Evolutionary conservation across 1,140 invertebrate species (phyloP).

Genomic region (Bombus cullumanus): DNA sequence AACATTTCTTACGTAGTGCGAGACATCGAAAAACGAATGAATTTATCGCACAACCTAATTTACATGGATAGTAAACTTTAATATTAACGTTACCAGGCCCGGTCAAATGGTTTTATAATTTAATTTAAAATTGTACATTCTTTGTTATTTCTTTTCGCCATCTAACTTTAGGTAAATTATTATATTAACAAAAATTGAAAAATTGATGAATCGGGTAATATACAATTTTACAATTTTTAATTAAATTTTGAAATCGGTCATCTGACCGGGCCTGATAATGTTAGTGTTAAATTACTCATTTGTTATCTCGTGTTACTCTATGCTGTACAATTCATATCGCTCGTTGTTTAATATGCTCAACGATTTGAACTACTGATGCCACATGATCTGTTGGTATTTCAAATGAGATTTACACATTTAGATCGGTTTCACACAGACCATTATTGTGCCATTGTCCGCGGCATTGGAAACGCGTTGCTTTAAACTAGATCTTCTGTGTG

Average conservation of each 20-base stretch:
- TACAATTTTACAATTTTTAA: background rate
- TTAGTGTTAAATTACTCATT: background rate
- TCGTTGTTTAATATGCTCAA: background rate
- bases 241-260: no score
- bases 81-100: no score
- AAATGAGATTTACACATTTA: slow-evolving; percentile 45
- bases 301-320: background rate
- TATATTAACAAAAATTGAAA: no score
- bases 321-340: background rate
- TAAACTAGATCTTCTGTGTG: slow-evolving; percentile 35
- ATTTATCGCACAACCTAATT: no score
- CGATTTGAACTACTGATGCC: background rate
- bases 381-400: background rate
- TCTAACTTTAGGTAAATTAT: no score
- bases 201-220: background rate
- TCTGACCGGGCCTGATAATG: no score
- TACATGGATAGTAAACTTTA: no score
- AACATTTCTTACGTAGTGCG: no score
- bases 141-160: no score
- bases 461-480: slow-evolving; percentile 20
- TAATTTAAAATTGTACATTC: no score
- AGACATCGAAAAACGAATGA: no score
- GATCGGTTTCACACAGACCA: slow-evolving; percentile 41
- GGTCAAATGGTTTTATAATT: no score
- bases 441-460: slow-evolving; percentile 22